A percentile compares a stretch with the other conserved stretches of the same genome.
These are phyloP conservation scores for Liodrosophila aerea DNA, from an alignment of 2,888 invertebrate genomes.

Conservation along the genomic window DNA sequence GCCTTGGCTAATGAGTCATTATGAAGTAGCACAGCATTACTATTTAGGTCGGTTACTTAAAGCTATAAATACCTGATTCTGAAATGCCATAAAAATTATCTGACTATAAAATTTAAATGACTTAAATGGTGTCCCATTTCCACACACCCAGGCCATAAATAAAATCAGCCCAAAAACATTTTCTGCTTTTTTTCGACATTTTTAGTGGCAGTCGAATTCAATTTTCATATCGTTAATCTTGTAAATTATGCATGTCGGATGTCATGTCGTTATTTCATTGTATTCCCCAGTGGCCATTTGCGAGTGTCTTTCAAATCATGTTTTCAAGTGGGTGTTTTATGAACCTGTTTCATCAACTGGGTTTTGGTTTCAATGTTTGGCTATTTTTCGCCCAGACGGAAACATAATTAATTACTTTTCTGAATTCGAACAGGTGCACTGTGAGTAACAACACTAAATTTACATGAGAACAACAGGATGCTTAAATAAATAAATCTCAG, in stretches of 20 bases:
- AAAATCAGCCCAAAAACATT: conserved; percentile 29
- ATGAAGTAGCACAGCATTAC: conserved; percentile 24
- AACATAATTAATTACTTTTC: conserved; percentile 3
- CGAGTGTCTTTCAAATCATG: neutral
- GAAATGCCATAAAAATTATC: conserved; percentile 61
- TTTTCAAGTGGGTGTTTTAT: conserved; percentile 37
- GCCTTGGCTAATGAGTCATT: conserved; percentile 42
- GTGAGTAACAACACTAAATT: neutral
- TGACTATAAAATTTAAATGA: conserved; percentile 70
- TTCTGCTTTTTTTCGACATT: conserved; percentile 62
- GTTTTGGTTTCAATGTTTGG: conserved; percentile 16
- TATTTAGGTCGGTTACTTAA: conserved; percentile 27
- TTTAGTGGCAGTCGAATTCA: conserved; percentile 79
- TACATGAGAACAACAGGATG: neutral
- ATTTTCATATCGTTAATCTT: conserved; percentile 80
- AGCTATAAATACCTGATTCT: conserved; percentile 58
- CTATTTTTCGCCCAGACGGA: conserved; percentile 4
- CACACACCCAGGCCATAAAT: conserved; percentile 52
- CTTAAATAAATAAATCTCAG: neutral
- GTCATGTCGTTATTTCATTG: conserved; percentile 56
- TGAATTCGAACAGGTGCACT: neutral
- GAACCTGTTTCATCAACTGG: conserved; percentile 30
- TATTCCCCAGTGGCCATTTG: conserved; percentile 35
- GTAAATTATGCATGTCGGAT: conserved; percentile 77
- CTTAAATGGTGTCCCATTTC: conserved; percentile 72